These are phyloP conservation scores for Leptocoma aspasia DNA, from an alignment of 2,113 vertebrate species.

Conservation along the genomic window DNA sequence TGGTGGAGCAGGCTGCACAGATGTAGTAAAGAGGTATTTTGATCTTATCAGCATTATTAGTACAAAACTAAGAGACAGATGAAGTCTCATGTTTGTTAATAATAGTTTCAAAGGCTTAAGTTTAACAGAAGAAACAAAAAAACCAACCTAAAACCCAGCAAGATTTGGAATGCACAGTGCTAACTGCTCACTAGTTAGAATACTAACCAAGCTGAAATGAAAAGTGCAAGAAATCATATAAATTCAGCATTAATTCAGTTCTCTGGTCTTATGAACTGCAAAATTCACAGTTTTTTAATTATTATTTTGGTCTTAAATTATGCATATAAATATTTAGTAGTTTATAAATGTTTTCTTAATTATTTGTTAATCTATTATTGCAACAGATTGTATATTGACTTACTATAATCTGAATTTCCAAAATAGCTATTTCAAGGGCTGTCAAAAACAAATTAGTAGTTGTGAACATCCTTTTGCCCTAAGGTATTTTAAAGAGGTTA, in stretches of 20 bases:
- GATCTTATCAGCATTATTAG: not conserved
- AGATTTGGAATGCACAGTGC: not conserved
- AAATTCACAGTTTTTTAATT: not conserved
- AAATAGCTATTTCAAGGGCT: not conserved
- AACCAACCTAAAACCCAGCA: accelerated
- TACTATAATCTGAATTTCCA: not conserved
- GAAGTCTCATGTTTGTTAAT: not conserved
- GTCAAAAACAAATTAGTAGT: not conserved
- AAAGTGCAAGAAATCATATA: not conserved
- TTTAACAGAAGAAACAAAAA: not conserved
- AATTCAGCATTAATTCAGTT: not conserved
- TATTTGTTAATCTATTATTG: not conserved
- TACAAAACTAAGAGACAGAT: not conserved
- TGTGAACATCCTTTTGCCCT: not conserved
- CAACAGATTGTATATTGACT: not conserved
- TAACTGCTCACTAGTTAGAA: not conserved
- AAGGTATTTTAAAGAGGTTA: not conserved
- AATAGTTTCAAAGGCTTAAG: not conserved
- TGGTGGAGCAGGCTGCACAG: not conserved
- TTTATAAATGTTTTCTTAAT: not conserved
- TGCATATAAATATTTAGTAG: not conserved
- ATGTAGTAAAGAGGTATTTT: not conserved
- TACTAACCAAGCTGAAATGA: not conserved
- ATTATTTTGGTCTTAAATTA: not conserved
- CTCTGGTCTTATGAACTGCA: not conserved